Conservation (phyloP, 2,113 vertebrate genomes). For the Toxotes jaculatrix region DNA sequence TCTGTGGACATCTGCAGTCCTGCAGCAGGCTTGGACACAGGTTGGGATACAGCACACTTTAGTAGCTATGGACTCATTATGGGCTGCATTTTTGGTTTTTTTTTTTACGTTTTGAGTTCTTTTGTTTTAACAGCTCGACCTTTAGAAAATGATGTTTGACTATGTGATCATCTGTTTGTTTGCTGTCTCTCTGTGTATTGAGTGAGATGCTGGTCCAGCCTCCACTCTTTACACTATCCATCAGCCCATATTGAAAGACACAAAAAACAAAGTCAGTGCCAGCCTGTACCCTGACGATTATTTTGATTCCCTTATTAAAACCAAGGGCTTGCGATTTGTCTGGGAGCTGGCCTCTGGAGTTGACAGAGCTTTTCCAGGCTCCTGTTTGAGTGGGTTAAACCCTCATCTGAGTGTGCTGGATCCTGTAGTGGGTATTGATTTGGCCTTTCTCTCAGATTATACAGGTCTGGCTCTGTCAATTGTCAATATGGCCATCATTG, state of each 20-base stretch:
- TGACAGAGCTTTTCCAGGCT: conserved; percentile 54
- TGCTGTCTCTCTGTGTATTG: conserved; percentile 31
- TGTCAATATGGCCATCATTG: conserved; percentile 61
- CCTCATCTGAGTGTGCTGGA: conserved; percentile 55
- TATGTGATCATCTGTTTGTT: conserved; percentile 53
- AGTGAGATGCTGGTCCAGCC: conserved; percentile 14
- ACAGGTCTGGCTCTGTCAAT: conserved; percentile 56
- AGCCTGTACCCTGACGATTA: conserved; percentile 38
- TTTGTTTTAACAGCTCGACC: conserved; percentile 56
- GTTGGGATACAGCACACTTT: conserved; percentile 13
- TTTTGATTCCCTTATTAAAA: conserved; percentile 66
- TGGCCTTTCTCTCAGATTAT: conserved; percentile 68
- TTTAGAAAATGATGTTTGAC: conserved; percentile 61
- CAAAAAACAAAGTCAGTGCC: conserved; percentile 36
- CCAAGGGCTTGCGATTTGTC: conserved; percentile 47
- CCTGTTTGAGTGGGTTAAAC: conserved; percentile 51
- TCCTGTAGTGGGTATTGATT: conserved; percentile 68
- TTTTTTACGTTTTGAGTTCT: conserved; percentile 21
- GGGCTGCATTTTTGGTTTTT: background rate
- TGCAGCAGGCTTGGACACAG: conserved; percentile 25
- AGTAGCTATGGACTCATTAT: conserved; percentile 19
- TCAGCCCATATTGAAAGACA: conserved; percentile 31
- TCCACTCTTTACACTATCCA: conserved; percentile 25
- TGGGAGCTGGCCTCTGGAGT: conserved; percentile 43
- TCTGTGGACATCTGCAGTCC: conserved; percentile 48